phyloP scores from a whole-genome alignment of 2,888 invertebrate species.

The Luperina nickerlii region DNA sequence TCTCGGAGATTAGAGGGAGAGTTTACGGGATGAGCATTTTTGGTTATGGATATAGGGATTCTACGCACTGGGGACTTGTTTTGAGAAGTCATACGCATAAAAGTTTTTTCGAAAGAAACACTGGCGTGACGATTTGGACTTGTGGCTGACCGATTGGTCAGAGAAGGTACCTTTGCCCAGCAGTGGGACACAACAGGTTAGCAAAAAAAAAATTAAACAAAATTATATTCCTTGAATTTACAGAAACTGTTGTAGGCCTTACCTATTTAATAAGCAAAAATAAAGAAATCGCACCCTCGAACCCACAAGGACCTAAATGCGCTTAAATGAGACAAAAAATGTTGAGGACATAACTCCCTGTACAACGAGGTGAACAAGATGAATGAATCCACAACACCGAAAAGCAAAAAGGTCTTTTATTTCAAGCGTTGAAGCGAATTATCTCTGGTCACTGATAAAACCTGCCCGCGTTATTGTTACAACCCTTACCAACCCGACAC shows the following conservation, averaged over 20 bases:
- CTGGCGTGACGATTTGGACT: neutral
- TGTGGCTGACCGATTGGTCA: neutral
- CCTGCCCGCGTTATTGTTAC: constrained; percentile 76
- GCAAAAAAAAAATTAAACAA: neutral
- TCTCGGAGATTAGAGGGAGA: constrained; percentile 35
- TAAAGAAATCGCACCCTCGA: neutral
- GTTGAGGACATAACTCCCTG: neutral
- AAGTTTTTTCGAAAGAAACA: neutral
- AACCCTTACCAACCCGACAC: constrained; percentile 70
- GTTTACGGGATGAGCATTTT: constrained; percentile 36
- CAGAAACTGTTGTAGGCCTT: neutral
- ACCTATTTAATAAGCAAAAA: neutral
- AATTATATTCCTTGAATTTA: neutral
- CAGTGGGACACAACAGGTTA: neutral
- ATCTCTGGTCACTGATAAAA: constrained; percentile 73
- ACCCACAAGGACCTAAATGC: neutral
- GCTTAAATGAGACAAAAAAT: neutral
- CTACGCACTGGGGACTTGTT: neutral
- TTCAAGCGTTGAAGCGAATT: constrained; percentile 65
- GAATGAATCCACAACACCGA: constrained; percentile 39
- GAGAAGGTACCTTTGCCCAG: neutral
- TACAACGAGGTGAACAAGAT: constrained; percentile 24
- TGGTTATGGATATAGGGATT: neutral
- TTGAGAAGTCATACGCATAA: neutral
- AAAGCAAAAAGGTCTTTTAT: constrained; percentile 50